Conservation (phyloP, 2,797 vertebrate genomes). For the Luscinia megarhynchos region DNA sequence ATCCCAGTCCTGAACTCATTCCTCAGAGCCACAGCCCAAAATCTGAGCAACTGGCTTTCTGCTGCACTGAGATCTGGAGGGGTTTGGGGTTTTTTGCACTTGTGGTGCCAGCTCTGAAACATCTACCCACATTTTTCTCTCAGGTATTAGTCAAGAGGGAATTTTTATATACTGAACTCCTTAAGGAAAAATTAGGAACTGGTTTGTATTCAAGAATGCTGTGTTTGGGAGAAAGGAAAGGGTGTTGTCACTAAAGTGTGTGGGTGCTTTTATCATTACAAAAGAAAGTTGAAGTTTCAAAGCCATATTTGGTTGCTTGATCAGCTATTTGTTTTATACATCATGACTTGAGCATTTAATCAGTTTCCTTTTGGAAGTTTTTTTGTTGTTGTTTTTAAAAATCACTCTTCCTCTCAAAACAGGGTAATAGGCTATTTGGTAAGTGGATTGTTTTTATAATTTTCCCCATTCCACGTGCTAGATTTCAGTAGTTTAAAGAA, state of each 20-base stretch:
- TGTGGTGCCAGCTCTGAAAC: not conserved
- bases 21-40: not conserved
- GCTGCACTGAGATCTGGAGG: not conserved
- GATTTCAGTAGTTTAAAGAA: not conserved
- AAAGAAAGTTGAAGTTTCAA: conserved; percentile 29
- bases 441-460: not conserved
- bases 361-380: conserved; percentile 38
- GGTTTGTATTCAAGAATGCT: not conserved
- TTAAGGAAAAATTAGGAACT: not conserved
- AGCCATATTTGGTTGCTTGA: conserved; percentile 62
- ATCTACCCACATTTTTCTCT: not conserved
- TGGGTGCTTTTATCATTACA: conserved; percentile 16
- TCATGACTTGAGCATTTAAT: conserved; percentile 61
- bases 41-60: not conserved
- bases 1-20: not conserved
- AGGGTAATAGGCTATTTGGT: not conserved
- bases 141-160: not conserved
- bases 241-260: not conserved
- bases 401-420: not conserved
- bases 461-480: not conserved
- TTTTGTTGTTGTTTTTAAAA: not conserved
- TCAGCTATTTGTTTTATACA: conserved; percentile 40
- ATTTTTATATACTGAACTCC: not conserved
- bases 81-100: not conserved
- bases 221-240: not conserved